Conservation (phyloP, 2,797 vertebrate species). For the Pelobates cultripes region DNA sequence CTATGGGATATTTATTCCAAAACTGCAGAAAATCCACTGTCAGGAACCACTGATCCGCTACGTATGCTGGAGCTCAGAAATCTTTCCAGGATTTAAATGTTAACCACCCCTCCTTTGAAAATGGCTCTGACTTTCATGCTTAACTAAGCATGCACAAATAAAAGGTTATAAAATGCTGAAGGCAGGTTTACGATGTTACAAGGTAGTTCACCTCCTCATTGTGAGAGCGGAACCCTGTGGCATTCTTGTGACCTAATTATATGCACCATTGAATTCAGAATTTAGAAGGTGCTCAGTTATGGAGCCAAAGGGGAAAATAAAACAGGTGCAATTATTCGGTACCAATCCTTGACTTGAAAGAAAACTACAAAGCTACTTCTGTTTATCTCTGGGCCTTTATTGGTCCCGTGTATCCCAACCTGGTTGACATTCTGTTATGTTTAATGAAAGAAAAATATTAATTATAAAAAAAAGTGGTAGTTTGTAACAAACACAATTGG, state of each 20-base stretch:
- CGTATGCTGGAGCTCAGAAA: background rate
- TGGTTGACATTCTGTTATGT: too few relatives aligned
- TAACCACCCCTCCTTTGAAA: background rate
- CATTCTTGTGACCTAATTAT: slow-evolving; percentile 19
- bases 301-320: background rate
- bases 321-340: background rate
- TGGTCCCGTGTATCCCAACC: too few relatives aligned
- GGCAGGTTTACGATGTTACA: background rate
- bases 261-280: slow-evolving; percentile 8
- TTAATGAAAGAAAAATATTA: too few relatives aligned
- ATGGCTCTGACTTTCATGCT: slow-evolving; percentile 1
- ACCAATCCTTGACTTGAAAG: background rate
- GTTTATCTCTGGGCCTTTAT: too few relatives aligned
- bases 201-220: slow-evolving; percentile 9
- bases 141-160: background rate
- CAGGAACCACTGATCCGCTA: background rate
- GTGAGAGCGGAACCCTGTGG: background rate
- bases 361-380: background rate
- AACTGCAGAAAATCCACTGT: too few relatives aligned
- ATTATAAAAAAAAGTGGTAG: too few relatives aligned
- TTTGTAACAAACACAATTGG: too few relatives aligned
- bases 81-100: background rate
- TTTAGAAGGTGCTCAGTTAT: slow-evolving; percentile 1
- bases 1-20: too few relatives aligned
- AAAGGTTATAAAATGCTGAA: background rate